These are phyloP conservation scores for Calidris pugnax DNA, from an alignment of 2,113 vertebrate species.

Conservation along the genomic window DNA sequence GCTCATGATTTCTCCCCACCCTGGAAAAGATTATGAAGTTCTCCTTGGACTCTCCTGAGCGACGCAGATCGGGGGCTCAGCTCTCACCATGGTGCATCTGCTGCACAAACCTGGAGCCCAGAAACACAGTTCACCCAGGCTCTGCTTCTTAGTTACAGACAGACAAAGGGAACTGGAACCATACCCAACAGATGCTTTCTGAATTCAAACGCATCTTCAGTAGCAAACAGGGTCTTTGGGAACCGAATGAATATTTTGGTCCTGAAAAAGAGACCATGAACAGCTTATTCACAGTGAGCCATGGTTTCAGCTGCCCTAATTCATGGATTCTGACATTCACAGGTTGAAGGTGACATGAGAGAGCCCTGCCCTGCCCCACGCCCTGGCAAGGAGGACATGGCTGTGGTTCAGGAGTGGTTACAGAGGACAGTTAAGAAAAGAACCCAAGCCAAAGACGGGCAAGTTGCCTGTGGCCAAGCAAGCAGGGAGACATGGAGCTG, in stretches of 20 bases:
- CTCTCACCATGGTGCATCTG: neutral
- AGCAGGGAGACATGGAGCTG: neutral
- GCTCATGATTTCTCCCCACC: neutral
- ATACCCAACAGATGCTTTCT: conserved; percentile 91
- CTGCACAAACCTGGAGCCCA: neutral
- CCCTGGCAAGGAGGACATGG: neutral
- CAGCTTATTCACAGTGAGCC: neutral
- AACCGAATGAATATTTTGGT: conserved; percentile 98
- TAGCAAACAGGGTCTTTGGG: conserved; percentile 92
- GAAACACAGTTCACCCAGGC: neutral
- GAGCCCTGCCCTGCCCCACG: neutral
- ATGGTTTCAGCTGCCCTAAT: neutral
- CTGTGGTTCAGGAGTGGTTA: neutral
- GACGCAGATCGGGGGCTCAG: neutral
- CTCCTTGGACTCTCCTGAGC: neutral
- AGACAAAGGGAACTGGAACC: neutral
- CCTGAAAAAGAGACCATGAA: conserved; percentile 70
- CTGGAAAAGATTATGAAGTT: neutral
- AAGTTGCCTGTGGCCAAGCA: neutral
- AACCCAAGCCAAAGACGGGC: neutral
- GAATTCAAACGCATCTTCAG: conserved; percentile 92
- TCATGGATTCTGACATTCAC: neutral
- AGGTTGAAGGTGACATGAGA: neutral
- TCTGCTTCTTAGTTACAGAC: neutral
- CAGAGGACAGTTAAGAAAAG: neutral